Conservation (phyloP, 1,140 invertebrate genomes). For the Drosophila neocordata region DNA sequence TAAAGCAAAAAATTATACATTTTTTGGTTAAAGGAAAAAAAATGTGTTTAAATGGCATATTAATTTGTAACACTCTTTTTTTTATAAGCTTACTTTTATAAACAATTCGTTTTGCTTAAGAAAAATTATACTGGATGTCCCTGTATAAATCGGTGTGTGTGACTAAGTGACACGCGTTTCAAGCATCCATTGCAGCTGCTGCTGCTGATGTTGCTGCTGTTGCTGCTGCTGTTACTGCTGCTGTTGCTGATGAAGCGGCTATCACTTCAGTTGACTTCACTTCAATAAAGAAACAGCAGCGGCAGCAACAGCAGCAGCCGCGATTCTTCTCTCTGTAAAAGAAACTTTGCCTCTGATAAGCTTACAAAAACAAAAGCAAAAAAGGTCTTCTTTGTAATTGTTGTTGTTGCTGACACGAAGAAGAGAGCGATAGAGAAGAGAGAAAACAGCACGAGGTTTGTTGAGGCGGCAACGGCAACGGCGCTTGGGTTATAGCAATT, state of each 20-base stretch:
- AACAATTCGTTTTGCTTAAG: not conserved
- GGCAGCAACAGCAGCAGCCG: constrained; percentile 53
- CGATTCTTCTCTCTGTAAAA: constrained; percentile 31
- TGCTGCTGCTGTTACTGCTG: constrained; percentile 28
- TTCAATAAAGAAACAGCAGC: constrained; percentile 40
- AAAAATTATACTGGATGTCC: constrained; percentile 12
- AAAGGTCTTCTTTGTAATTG: constrained; percentile 78
- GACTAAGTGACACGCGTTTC: constrained; percentile 69
- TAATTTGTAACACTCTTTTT: no score
- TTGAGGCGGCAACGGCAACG: constrained; percentile 70
- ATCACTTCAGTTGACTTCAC: constrained; percentile 64
- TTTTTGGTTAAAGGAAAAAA: not conserved
- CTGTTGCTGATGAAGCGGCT: constrained; percentile 43
- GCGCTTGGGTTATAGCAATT: constrained; percentile 63
- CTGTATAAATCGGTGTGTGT: constrained; percentile 44
- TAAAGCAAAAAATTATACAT: not conserved
- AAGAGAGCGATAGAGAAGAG: constrained; percentile 28
- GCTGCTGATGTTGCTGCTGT: constrained; percentile 28
- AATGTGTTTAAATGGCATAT: no score
- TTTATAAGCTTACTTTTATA: not conserved
- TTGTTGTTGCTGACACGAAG: constrained; percentile 45
- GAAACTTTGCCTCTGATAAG: constrained; percentile 61
- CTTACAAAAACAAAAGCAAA: constrained; percentile 30
- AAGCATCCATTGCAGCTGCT: constrained; percentile 37
- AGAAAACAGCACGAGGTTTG: constrained; percentile 74